Base-by-base conservation (phyloP, 2,797 vertebrate species). In the Phoebastria nigripes region DNA sequence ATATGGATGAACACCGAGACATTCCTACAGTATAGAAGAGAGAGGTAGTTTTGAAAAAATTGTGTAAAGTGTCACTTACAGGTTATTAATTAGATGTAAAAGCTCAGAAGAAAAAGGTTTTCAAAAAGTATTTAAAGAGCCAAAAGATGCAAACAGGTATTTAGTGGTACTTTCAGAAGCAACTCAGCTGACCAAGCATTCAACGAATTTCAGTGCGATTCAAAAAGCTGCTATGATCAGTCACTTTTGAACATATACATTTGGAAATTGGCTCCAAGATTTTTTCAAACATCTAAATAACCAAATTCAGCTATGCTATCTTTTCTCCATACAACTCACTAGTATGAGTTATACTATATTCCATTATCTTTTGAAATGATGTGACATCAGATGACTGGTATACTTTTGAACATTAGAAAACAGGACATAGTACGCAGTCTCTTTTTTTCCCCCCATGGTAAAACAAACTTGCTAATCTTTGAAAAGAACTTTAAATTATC, bases 391-490 rank as follows among this genome's bases (percentile, higher is more conserved):
- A 58, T 28, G 9, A 51, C 42, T 4, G 7, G 10, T 33, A 44
- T 31, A 73, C 26, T 80, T 91, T 13, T 54, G 54, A 82, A 87
- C 28, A 44, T 4, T 52, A 51, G 33, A 77, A 94, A 72, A 28
- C 7, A 69, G 10, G 8, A 81, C 14, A 49, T 3, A 42, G 35
- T 15, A 42, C 0, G 6, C 28, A 2, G 8, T 22, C 1, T 49
- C 15, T 16, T 8, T 12, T 13, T 9, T 9, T 15, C 4, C 17
- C 12, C 1, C 4, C 9, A 24, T 1, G 3, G 19, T 54, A 55
- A 87, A 87, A 35, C 7, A 42, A 61, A 65, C 3, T 67, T 35
- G 8, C 9, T 51, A 47, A 44, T 14, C 39, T 66, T 71, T 55
- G n/a, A 74, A 79, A 83, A 82, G 1, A 47, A 58, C 35, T 62